Evolutionary conservation across 2,888 invertebrate species (phyloP), one percentile per base, ranked within the genome.

Genomic region (Empis stercorea): DNA sequence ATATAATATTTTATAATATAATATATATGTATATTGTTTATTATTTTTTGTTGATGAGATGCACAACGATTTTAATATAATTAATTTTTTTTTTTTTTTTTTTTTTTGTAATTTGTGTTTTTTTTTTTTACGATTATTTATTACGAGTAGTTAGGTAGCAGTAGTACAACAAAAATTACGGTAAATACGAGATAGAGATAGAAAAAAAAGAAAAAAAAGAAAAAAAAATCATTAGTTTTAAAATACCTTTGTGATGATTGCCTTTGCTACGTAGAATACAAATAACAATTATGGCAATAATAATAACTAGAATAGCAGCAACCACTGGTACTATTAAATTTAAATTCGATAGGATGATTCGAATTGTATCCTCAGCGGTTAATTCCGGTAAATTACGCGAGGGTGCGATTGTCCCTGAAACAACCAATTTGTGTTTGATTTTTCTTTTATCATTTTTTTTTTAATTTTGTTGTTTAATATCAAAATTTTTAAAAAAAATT

Each of bases 381-480:
- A 80, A 75, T 61, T 81, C 76, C 65, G 84, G 83, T 63, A 85
- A 76, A 70, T 87, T 88, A 71, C 87, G 84, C 69, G 82, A 81
- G 73, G 89, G 89, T 74, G 91, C 87, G 74, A 91, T 85, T 75
- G 89, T 89, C 84, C 89, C 89, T 91, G 87, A 80, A 88, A 88
- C 80, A 73, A 70, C 65, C 64, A 64, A 61, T 62, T 48, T 38
- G 13, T 38, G 38, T 38, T n/a, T 38, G 38, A 17, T 16, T 38
- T 17, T 13, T 17, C 5, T 11, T 10, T 16, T 16, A 37, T 48
- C 52, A 51, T 47, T 49, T 45, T 46, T 51, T 46, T 45, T 46
- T 52, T 52, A 46, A 43, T 46, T 51, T 45, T 47, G 50, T 48
- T 48, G 45, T 37, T 42, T 47, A n/a, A n/a, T n/a, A n/a, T n/a